phyloP scores from a whole-genome alignment of 1,140 invertebrate genomes.

The Zaprionus taronus region DNA sequence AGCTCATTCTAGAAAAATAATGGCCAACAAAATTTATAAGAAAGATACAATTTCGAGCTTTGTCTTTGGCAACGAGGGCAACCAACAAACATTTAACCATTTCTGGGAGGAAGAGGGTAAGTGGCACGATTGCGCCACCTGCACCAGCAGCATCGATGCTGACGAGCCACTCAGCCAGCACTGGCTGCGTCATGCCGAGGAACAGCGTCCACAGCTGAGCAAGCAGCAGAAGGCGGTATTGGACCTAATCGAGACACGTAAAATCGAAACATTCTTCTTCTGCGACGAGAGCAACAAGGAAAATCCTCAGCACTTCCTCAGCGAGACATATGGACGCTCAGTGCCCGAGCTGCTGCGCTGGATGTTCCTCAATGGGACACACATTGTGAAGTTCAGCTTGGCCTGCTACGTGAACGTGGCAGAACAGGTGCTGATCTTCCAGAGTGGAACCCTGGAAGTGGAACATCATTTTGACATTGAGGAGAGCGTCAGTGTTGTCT shows the following conservation, averaged over 20 bases:
- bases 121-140: conserved; percentile 60
- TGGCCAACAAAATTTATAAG: conserved; percentile 34
- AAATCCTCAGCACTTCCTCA: conserved; percentile 50
- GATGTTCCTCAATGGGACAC: conserved; percentile 64
- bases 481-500: conserved; percentile 55
- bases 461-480: conserved; percentile 65
- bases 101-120: conserved; percentile 53
- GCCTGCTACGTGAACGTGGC: conserved; percentile 61
- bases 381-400: conserved; percentile 57
- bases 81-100: conserved; percentile 56
- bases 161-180: conserved; percentile 69
- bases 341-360: conserved; percentile 61
- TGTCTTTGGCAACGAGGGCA: conserved; percentile 47
- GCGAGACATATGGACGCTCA: conserved; percentile 37
- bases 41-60: conserved; percentile 59
- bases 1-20: too few relatives aligned
- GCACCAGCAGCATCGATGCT: conserved; percentile 57
- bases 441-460: conserved; percentile 56
- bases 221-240: conserved; percentile 64
- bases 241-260: conserved; percentile 64
- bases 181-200: conserved; percentile 47
- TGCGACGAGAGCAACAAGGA: conserved; percentile 65
- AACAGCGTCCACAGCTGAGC: conserved; percentile 49
- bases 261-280: conserved; percentile 66
- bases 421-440: conserved; percentile 62